Base-by-base conservation (phyloP, 2,113 vertebrate genomes). In the Hirundichthys speculiger region DNA sequence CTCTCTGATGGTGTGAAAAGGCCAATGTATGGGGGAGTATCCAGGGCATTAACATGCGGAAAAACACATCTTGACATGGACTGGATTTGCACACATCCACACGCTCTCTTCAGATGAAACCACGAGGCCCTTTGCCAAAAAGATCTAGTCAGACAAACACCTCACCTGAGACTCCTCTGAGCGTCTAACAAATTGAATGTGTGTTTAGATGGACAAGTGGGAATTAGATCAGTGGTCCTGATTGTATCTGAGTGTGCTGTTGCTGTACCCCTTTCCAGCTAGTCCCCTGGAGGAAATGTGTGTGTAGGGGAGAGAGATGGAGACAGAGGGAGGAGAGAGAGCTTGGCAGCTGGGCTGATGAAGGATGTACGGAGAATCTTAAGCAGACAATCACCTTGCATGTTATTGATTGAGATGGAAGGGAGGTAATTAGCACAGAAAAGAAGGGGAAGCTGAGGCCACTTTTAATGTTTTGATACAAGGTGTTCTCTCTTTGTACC, bases 181-280 rank as follows among this genome's bases (percentile, higher is more conserved):
- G 79, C 83, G 69, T 77, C 88, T 88, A 88, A 92, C 89, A 91
- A 91, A 92, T 91, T 92, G 90, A 92, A 93, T 92, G 90, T 90
- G 87, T 91, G 90, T 90, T 89, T 90, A 90, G 90, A 92, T 84
- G 89, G 88, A 89, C 75, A 78, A 81, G 88, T 72, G 84, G 88
- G 89, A 92, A 91, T 92, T 92, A 90, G 90, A 92, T 92, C 90
- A 92, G 86, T 80, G 84, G 79, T 89, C 85, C 84, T 86, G 91
- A 91, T 90, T 87, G 89, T 89, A 88, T 92, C 85, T 77, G 89
- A 90, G 86, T 90, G 80, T 84, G 85, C 88, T 79, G 86, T 64
- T 80, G 80, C 85, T 75, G 87, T 73, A 80, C 86, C 82, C 87
- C 84, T 90, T 89, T 79, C 82, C 80, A 84, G 82, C 77, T 69